phyloP scores from a whole-genome alignment of 2,797 vertebrate species.

The Buphagus erythrorhynchus region DNA sequence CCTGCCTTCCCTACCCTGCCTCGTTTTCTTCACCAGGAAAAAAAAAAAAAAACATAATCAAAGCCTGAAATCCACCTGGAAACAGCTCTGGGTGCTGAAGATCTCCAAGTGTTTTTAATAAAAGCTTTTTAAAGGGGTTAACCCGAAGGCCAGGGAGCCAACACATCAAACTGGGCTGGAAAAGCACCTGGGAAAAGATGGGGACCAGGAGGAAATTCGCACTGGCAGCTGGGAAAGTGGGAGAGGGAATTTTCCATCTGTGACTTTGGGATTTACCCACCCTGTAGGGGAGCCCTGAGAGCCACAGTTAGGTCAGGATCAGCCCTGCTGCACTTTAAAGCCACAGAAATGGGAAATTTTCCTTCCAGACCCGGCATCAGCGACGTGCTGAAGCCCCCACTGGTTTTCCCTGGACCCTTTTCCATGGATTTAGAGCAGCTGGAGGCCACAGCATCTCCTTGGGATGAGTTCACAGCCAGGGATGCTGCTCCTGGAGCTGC shows the following conservation, averaged over 20 bases:
- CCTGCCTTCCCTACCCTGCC: neutral
- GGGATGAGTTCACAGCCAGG: neutral
- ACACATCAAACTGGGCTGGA: neutral
- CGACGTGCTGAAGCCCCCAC: neutral
- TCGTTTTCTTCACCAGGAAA: neutral
- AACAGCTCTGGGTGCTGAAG: neutral
- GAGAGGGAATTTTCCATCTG: neutral
- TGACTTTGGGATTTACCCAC: neutral
- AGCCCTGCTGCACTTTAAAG: neutral
- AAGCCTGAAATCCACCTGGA: neutral
- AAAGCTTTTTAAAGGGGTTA: neutral
- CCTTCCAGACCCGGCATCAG: neutral
- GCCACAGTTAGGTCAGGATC: accelerated
- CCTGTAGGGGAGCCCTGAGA: neutral
- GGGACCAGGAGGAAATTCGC: neutral
- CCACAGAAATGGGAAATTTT: neutral
- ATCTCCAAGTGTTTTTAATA: neutral
- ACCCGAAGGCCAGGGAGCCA: neutral
- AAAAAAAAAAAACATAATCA: neutral
- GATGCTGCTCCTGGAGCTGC: neutral
- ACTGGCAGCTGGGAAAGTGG: neutral
- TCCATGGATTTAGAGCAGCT: accelerated
- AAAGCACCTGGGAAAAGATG: neutral
- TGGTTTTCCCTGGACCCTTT: neutral
- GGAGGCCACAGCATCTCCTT: neutral